These are phyloP conservation scores for Camponotus vicinus DNA, from an alignment of 1,140 invertebrate species.

Conservation along the genomic window DNA sequence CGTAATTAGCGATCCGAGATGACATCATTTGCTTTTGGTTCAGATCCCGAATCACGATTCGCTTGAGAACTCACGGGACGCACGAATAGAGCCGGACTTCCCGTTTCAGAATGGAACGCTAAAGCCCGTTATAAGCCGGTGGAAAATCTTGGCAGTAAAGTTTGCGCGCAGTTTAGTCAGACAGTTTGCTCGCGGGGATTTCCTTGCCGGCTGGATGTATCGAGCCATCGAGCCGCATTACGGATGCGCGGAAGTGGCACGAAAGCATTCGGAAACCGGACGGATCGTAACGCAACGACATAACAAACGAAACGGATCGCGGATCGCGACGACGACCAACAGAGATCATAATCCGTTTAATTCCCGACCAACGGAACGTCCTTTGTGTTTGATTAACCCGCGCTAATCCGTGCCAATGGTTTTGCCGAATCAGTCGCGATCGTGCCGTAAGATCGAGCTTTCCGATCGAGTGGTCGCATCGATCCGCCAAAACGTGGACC, in stretches of 20 bases:
- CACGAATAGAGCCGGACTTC: conserved; percentile 19
- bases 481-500: conserved; percentile 39
- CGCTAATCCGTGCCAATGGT: conserved; percentile 58
- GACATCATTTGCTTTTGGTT: conserved; percentile 36
- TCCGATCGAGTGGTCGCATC: conserved; percentile 56
- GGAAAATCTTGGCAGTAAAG: conserved; percentile 42
- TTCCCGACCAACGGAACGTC: conserved; percentile 79
- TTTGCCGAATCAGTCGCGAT: conserved; percentile 15
- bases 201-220: conserved; percentile 21
- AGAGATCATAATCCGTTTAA: conserved; percentile 79
- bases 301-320: conserved; percentile 36
- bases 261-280: conserved; percentile 24
- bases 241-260: conserved; percentile 22
- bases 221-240: conserved; percentile 19
- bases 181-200: conserved; percentile 40
- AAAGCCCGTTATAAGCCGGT: conserved; percentile 21
- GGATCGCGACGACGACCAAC: conserved; percentile 60
- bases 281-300: conserved; percentile 19
- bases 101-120: not conserved
- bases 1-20: conserved; percentile 16
- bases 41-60: conserved; percentile 15
- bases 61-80: conserved; percentile 12
- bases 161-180: conserved; percentile 39
- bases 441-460: conserved; percentile 29
- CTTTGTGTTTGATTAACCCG: conserved; percentile 81